These are phyloP conservation scores for Sarcophaga rosellei DNA, from an alignment of 2,888 invertebrate species.

Conservation along the genomic window DNA sequence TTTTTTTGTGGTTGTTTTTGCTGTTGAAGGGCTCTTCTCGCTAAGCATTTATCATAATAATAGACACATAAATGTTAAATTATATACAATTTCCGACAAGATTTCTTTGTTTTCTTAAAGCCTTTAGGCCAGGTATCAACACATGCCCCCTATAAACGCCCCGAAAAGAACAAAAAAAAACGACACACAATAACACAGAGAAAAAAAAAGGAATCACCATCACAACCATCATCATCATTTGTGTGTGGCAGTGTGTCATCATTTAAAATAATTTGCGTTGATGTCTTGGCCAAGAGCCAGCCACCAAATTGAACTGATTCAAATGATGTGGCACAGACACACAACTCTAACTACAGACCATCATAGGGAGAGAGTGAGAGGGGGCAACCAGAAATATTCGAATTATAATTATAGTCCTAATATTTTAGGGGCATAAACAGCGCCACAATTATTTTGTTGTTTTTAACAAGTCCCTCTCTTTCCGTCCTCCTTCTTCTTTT, in stretches of 20 bases:
- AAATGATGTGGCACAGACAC: not conserved
- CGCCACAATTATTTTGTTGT: not conserved
- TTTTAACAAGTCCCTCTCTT: not conserved
- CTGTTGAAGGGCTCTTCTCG: not conserved
- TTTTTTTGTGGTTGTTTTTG: not conserved
- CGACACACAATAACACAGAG: too few relatives aligned
- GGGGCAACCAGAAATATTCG: too few relatives aligned
- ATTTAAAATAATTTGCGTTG: not conserved
- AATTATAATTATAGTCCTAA: not conserved
- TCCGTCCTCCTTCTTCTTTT: not conserved
- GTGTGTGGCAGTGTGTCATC: not conserved
- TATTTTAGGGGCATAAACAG: not conserved
- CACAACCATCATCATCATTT: not conserved
- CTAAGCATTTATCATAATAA: not conserved
- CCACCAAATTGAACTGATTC: not conserved
- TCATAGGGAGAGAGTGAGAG: not conserved
- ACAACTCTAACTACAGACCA: too few relatives aligned
- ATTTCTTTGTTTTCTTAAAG: not conserved
- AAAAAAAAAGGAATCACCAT: too few relatives aligned
- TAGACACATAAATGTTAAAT: not conserved
- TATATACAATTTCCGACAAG: not conserved
- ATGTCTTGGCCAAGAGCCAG: not conserved
- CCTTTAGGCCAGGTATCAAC: not conserved
- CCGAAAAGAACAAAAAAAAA: not conserved
- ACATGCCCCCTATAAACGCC: not conserved